Percentiles rank a stretch among this genome's conserved stretches.
These are phyloP conservation scores for Hemibates koningsi DNA, from an alignment of 2,113 vertebrate genomes.

Conservation along the genomic window DNA sequence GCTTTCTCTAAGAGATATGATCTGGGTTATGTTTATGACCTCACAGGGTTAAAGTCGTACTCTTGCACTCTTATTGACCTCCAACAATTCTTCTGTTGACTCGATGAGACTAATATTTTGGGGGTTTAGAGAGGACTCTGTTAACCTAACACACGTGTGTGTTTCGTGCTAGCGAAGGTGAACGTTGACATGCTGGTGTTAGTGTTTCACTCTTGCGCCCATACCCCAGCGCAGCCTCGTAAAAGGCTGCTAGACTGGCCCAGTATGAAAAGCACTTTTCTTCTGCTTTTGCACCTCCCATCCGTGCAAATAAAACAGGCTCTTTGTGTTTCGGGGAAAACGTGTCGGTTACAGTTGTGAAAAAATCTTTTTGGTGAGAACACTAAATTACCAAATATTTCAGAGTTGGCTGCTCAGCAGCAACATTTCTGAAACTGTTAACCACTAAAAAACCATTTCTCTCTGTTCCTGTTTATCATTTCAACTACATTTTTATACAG, in stretches of 20 bases:
- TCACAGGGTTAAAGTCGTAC: neutral
- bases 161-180: neutral
- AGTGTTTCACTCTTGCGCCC: neutral
- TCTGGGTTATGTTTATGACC: neutral
- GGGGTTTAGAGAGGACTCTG: neutral
- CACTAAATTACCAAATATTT: neutral
- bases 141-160: neutral
- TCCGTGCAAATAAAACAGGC: neutral
- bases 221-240: neutral
- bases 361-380: neutral
- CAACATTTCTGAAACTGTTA: neutral
- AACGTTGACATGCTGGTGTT: neutral
- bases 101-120: neutral
- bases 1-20: accelerated
- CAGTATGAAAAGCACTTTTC: neutral
- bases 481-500: neutral
- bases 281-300: neutral
- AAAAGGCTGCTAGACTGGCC: neutral
- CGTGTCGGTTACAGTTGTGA: accelerated
- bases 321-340: neutral
- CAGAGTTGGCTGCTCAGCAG: neutral
- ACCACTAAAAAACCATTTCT: neutral
- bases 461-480: neutral
- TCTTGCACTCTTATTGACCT: neutral
- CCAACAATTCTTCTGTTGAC: neutral